A percentile compares a stretch with the other conserved stretches of the same genome.
phyloP scores from a whole-genome alignment of 2,888 invertebrate genomes.

The Autographa pulchrina region DNA sequence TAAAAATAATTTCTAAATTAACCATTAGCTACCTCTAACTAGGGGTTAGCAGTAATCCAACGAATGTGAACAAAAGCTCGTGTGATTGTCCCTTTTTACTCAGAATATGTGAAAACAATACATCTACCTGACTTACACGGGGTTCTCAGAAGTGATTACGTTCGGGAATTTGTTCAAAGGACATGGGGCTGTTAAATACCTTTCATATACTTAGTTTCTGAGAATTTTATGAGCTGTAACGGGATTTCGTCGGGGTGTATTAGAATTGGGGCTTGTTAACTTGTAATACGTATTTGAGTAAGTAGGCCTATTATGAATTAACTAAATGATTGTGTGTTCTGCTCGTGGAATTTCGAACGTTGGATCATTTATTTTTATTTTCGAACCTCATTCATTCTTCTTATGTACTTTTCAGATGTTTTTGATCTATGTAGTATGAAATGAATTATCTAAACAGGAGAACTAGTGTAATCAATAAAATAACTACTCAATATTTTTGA shows the following conservation, averaged over 20 bases:
- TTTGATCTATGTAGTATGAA: no score
- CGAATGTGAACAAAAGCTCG: constrained; percentile 16
- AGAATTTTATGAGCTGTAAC: constrained; percentile 28
- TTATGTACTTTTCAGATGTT: no score
- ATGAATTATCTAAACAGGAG: no score
- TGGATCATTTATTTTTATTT: neutral
- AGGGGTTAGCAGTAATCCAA: neutral
- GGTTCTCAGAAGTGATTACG: constrained; percentile 35
- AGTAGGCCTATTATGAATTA: neutral
- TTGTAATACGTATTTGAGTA: neutral
- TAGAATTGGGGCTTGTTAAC: constrained; percentile 1
- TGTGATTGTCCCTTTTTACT: constrained; percentile 13
- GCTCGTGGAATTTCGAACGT: neutral
- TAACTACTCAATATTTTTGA: no score
- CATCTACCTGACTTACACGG: constrained; percentile 43
- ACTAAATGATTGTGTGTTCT: neutral
- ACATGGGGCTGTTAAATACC: constrained; percentile 8
- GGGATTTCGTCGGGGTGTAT: constrained; percentile 21
- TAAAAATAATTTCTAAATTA: neutral
- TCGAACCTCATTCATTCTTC: no score
- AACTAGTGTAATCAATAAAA: no score
- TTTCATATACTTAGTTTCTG: constrained; percentile 19
- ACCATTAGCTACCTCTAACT: neutral
- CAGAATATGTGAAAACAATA: constrained; percentile 30
- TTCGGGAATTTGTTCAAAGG: constrained; percentile 10